Percentiles rank a stretch among this genome's conserved stretches.
Conservation (phyloP, 92 coral and sea anemone genomes). For the Bergia sp. region DNA sequence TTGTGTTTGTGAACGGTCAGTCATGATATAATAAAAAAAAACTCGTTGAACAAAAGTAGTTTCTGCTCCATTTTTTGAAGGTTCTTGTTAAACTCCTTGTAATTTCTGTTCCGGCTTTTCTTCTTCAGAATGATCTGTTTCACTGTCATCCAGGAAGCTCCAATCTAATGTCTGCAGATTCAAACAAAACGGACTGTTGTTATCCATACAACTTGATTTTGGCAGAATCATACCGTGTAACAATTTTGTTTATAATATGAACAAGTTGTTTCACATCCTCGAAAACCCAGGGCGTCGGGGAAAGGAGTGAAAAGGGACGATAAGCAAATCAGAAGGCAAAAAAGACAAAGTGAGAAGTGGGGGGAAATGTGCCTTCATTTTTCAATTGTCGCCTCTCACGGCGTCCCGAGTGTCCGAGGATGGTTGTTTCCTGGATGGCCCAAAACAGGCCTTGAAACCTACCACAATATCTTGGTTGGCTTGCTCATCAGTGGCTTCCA, state of each 20-base stretch:
- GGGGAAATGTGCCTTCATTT: too few species aligned
- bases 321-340: too few species aligned
- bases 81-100: background rate
- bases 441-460: background rate
- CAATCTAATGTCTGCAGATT: constrained; percentile 21
- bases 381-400: too few species aligned
- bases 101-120: background rate
- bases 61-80: background rate
- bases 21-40: too few species aligned
- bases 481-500: constrained; percentile 24
- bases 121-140: constrained; percentile 21
- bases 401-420: background rate
- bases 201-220: background rate
- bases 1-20: background rate
- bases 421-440: background rate
- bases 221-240: too few species aligned
- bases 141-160: constrained; percentile 40
- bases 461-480: constrained; percentile 27
- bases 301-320: too few species aligned
- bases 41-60: background rate
- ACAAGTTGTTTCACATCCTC: too few species aligned
- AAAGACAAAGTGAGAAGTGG: too few species aligned
- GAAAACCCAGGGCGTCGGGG: too few species aligned
- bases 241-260: too few species aligned
- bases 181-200: background rate